A percentile compares a stretch with the other conserved stretches of the same genome.
Evolutionary conservation across 2,888 invertebrate species (phyloP).

Genomic region (Dicyrtoma fusca): DNA sequence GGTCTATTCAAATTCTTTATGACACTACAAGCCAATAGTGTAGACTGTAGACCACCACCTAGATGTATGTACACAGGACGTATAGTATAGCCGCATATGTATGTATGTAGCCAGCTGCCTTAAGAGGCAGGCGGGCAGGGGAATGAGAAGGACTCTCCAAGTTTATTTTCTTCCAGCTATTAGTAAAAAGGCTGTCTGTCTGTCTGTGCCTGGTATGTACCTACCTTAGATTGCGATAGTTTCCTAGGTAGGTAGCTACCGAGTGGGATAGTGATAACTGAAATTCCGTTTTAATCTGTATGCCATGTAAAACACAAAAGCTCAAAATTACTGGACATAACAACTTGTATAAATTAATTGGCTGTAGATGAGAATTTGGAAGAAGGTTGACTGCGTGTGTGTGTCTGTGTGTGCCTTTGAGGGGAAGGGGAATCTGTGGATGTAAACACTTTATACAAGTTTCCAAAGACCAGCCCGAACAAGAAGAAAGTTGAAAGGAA

Average conservation of each 20-base stretch:
- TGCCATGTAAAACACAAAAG: neutral
- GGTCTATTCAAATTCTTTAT: slow-evolving; percentile 21
- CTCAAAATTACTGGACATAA: slow-evolving; percentile 7
- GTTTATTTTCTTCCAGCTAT: slow-evolving; percentile 6
- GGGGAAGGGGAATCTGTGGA: no score
- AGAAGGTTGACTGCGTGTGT: no score
- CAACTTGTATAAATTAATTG: slow-evolving; percentile 11
- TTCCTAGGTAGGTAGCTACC: no score
- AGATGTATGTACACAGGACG: no score
- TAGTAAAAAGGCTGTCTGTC: neutral
- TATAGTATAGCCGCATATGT: no score
- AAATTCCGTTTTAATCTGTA: slow-evolving; percentile 6
- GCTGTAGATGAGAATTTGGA: neutral
- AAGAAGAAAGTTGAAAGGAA: neutral
- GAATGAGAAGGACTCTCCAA: slow-evolving; percentile 5
- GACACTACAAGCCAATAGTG: slow-evolving; percentile 10
- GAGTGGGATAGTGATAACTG: no score
- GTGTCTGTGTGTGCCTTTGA: neutral
- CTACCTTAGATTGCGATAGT: no score
- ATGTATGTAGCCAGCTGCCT: no score
- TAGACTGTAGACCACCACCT: no score
- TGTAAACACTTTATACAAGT: neutral
- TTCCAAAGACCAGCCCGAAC: no score
- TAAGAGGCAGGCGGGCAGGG: neutral
- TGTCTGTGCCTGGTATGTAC: no score